Conservation (phyloP, 2,888 invertebrate genomes). For the Panopea generosa region DNA sequence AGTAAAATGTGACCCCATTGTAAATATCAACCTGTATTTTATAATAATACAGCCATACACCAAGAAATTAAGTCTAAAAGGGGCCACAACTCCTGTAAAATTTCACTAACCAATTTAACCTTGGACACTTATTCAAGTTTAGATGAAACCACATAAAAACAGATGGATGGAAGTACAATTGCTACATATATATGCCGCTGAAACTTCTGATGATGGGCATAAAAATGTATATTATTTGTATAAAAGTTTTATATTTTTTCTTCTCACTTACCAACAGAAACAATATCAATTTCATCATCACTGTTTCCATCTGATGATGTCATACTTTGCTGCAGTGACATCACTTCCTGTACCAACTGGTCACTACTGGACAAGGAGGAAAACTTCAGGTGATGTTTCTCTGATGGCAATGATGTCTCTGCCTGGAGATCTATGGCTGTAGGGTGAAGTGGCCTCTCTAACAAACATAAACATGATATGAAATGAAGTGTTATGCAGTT, state of each 20-base stretch:
- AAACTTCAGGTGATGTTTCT: constrained; percentile 55
- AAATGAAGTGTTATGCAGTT: too few relatives aligned
- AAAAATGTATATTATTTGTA: too few relatives aligned
- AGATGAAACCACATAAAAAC: not conserved
- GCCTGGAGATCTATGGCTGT: constrained; percentile 61
- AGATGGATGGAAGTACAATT: not conserved
- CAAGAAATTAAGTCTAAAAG: too few relatives aligned
- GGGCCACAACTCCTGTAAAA: too few relatives aligned
- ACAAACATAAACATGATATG: not conserved
- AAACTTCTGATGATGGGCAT: not conserved
- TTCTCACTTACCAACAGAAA: constrained; percentile 66
- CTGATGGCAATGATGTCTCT: constrained; percentile 54
- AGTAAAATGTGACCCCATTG: too few relatives aligned
- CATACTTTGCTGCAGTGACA: constrained; percentile 24
- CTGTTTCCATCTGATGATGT: constrained; percentile 13
- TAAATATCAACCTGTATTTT: too few relatives aligned
- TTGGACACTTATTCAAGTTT: too few relatives aligned
- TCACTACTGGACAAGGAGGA: constrained; percentile 51
- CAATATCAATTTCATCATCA: constrained; percentile 70
- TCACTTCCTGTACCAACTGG: constrained; percentile 44
- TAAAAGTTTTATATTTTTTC: too few relatives aligned
- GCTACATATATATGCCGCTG: not conserved
- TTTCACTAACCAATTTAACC: too few relatives aligned
- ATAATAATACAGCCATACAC: too few relatives aligned
- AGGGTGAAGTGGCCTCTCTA: constrained; percentile 66